phyloP scores from a whole-genome alignment of 2,888 invertebrate genomes.

The Pasiphila rectangulata region DNA sequence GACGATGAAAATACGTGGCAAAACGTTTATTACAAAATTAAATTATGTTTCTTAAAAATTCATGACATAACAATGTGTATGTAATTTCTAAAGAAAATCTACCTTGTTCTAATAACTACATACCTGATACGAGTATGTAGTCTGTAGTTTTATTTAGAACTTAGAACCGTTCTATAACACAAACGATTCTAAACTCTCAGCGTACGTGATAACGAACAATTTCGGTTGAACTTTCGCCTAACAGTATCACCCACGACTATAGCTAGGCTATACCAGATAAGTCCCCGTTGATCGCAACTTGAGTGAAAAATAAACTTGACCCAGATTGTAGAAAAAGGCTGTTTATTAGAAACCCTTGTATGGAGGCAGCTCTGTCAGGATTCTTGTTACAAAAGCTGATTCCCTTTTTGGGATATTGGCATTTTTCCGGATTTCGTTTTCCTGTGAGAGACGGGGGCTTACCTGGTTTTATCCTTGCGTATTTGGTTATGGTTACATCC shows the following conservation, averaged over 20 bases:
- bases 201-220: conserved; percentile 27
- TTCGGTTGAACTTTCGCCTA: background rate
- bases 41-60: no score
- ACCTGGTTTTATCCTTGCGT: conserved; percentile 21
- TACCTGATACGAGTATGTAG: no score
- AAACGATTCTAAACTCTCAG: conserved; percentile 29
- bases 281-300: conserved; percentile 9
- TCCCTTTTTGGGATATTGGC: conserved; percentile 36
- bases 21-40: no score
- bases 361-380: conserved; percentile 30
- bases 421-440: conserved; percentile 29
- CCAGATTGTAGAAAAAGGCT: conserved; percentile 15
- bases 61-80: no score
- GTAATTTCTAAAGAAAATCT: no score
- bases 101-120: no score
- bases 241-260: no score
- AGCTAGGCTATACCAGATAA: background rate
- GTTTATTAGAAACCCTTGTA: conserved; percentile 24
- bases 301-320: conserved; percentile 23
- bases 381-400: conserved; percentile 38
- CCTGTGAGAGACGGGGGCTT: conserved; percentile 27
- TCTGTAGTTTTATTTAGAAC: no score
- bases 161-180: no score
- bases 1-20: no score
- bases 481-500: conserved; percentile 14